phyloP scores from a whole-genome alignment of 2,113 vertebrate species.

The Aptenodytes forsteri region DNA sequence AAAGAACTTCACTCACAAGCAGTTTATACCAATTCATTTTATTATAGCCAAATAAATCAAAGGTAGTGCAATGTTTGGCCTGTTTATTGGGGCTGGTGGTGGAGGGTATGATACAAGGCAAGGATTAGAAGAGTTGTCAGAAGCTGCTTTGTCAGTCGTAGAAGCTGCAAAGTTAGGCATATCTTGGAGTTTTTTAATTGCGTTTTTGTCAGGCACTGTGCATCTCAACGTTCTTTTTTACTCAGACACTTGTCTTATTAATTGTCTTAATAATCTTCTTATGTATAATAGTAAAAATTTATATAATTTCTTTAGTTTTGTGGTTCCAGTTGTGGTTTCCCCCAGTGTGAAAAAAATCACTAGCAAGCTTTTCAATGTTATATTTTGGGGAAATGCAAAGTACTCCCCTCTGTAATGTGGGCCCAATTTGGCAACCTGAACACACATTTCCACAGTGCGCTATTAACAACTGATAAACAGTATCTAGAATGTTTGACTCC shows the following conservation, averaged over 20 bases:
- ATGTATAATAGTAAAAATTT: not conserved
- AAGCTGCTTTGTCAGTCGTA: not conserved
- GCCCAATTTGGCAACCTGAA: not conserved
- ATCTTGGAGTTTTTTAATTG: not conserved
- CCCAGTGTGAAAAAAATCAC: rapidly evolving
- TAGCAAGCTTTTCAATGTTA: not conserved
- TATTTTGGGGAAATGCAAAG: not conserved
- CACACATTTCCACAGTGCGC: not conserved
- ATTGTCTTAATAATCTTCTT: not conserved
- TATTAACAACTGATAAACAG: not conserved
- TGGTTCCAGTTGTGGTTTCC: not conserved
- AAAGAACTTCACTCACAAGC: not conserved
- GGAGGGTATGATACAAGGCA: not conserved
- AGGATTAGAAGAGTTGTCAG: not conserved
- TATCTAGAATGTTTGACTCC: not conserved
- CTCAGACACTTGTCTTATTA: not conserved
- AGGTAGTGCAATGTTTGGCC: not conserved
- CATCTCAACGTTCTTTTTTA: not conserved
- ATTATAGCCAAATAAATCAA: not conserved
- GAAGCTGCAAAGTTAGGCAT: not conserved
- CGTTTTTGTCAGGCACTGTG: not conserved
- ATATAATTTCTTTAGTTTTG: not conserved
- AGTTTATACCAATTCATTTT: not conserved
- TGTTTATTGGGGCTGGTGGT: not conserved
- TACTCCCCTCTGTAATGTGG: not conserved